Evolutionary conservation across 2,113 vertebrate genomes (phyloP), one percentile per base, ranked within the genome.

Genomic region (Nibea coibor): DNA sequence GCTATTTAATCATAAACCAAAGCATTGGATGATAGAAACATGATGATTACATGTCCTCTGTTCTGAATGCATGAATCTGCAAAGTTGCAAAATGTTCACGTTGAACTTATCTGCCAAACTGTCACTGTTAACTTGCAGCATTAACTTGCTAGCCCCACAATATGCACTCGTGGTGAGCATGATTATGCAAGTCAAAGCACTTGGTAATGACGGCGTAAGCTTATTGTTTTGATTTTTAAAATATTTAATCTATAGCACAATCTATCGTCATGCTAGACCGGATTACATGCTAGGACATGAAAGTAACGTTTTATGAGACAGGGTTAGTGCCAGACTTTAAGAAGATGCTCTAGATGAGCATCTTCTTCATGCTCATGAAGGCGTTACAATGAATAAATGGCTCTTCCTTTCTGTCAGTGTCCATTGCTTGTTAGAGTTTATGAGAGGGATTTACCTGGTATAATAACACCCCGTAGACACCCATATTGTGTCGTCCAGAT

Each of bases 401-500:
- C 10, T 42, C 56, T 20, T 45, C 10, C 65, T 70, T 28, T 39
- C 24, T 53, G n/a, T 45, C 50, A 26, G 47, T 43, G 31, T 64
- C 68, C 28, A 16, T 16, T 24, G 26, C 53, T 26, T 70, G 26
- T 39, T 31, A 17, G 10, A 28, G 56, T 63, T 63, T 15, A 64
- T 28, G 16, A 14, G 16, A 63, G 14, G 48, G 65, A 54, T 57
- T 57, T 17, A 64, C 39, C 35, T 56, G 56, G 19, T 59, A 28
- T 47, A 56, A 22, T 39, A 56, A 51, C 35, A 67, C 3, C 42
- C 53, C 19, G 28, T 61, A 59, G 61, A 83, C 54, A 11, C 24
- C 47, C 61, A 67, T 20, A 47, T 45, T 72, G 68, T 54, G 2
- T 22, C 1, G 22, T 17, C 80, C 85, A 89, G 78, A 83, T 79